These are phyloP conservation scores for Paracanthobrama guichenoti DNA, from an alignment of 2,113 vertebrate species.

Conservation along the genomic window DNA sequence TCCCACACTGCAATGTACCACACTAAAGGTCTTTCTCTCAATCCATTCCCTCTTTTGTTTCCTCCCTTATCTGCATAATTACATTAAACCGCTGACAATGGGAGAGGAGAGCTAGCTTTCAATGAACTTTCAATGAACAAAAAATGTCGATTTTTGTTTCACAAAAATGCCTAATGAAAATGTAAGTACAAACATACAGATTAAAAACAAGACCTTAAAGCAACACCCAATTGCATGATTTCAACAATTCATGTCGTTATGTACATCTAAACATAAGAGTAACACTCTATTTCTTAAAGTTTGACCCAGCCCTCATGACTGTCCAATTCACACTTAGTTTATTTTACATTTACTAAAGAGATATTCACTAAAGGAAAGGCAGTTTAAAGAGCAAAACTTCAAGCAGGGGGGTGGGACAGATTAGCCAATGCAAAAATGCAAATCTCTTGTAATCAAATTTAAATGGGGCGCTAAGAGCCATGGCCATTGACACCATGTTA, in stretches of 20 bases:
- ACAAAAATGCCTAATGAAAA: neutral
- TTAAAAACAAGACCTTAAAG: neutral
- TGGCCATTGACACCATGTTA: constrained; percentile 62
- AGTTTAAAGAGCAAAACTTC: constrained; percentile 30
- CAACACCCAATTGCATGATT: neutral
- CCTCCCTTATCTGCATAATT: constrained; percentile 37
- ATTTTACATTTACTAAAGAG: neutral
- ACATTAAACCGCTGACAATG: constrained; percentile 7
- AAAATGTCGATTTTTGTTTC: neutral
- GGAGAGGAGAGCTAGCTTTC: neutral
- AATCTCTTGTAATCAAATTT: no score
- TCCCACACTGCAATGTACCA: neutral
- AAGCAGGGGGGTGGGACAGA: constrained; percentile 52
- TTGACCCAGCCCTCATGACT: neutral
- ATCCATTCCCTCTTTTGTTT: constrained; percentile 32
- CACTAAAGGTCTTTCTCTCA: neutral
- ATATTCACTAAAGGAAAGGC: neutral
- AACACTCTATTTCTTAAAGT: neutral
- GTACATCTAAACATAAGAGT: neutral
- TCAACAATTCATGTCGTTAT: neutral
- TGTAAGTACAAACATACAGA: neutral
- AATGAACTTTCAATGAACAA: neutral
- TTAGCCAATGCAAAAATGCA: constrained; percentile 51
- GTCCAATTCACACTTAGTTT: constrained; percentile 14
- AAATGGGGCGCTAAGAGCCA: constrained; percentile 69